phyloP scores from a whole-genome alignment of 2,113 vertebrate species.

The Lethenteron reissneri region DNA sequence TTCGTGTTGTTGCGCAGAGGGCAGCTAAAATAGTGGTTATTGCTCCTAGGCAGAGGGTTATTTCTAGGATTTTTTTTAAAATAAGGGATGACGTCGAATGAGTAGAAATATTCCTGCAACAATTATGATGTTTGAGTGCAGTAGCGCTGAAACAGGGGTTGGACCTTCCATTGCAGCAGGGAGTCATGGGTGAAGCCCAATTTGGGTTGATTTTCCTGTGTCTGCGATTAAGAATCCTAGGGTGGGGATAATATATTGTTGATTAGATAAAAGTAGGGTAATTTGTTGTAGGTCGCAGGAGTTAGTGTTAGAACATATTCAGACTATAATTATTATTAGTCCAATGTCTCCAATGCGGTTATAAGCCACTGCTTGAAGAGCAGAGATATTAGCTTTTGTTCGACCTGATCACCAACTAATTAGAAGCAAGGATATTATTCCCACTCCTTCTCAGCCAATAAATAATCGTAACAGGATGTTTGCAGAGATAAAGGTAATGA shows the following conservation, averaged over 20 bases:
- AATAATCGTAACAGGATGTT: slow-evolving; percentile 15
- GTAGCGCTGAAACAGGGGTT: slow-evolving; percentile 14
- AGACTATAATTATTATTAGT: slow-evolving; percentile 9
- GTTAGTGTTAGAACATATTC: slow-evolving; percentile 9
- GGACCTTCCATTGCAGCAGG: slow-evolving; percentile 14
- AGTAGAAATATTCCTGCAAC: slow-evolving; percentile 12
- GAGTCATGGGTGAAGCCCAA: slow-evolving; percentile 13
- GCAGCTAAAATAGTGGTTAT: slow-evolving; percentile 12
- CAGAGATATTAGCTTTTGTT: slow-evolving; percentile 11
- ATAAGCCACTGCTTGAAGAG: slow-evolving; percentile 10
- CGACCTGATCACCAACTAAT: slow-evolving; percentile 14
- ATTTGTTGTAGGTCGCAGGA: slow-evolving; percentile 13
- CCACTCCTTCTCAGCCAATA: slow-evolving; percentile 14
- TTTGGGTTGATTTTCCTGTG: slow-evolving; percentile 14
- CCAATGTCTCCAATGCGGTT: slow-evolving; percentile 13
- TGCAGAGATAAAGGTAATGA: slow-evolving; percentile 10
- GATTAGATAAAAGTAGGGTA: not conserved
- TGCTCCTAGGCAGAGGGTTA: slow-evolving; percentile 11
- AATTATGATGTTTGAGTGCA: slow-evolving; percentile 15
- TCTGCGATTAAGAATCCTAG: slow-evolving; percentile 10
- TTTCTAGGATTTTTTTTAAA: slow-evolving; percentile 8
- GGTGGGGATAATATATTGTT: slow-evolving; percentile 1
- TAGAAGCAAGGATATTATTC: slow-evolving; percentile 12
- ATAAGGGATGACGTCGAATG: slow-evolving; percentile 8
- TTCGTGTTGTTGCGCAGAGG: slow-evolving; percentile 11